Evolutionary conservation across 2,113 vertebrate species (phyloP), one percentile per base, ranked within the genome.

Genomic region (Bufo bufo): DNA sequence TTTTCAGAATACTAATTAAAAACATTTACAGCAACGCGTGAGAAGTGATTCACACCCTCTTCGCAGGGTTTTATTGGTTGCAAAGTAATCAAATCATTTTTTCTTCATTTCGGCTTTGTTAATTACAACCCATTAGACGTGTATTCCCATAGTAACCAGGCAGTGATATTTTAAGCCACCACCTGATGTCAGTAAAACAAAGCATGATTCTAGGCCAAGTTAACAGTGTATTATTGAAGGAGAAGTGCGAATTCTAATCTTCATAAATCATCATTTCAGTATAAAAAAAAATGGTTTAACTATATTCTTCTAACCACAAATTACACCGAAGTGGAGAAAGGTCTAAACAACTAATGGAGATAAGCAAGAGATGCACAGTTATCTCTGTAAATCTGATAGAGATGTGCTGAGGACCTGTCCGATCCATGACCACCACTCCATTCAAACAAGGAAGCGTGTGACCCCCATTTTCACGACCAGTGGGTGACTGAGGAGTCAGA

Each of bases 91-190:
- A 49, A 49, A 50, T 19, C 10, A 20, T 49, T 63, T 43, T 81
- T n/a, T 13, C 80, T 49, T 50, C 59, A 12, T 65, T 82, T 45
- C 47, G 58, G 33, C 17, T 82, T 19, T 3, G 59, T 43, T 82
- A 82, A 82, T 65, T 47, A 65, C 19, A 43, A 17, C 43, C 65
- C 43, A 65, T 65, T 82, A 82, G 33, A 63, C 59, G 10, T n/a
- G 43, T 20, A 82, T 82, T 65, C 45, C 80, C 80, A 82, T 82
- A 82, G 58, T 49, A 63, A 82, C 49, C 59, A 13, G 1, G 43
- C 58, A 13, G 33, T 0, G 59, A 63, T 82, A 82, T 63, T 65
- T 82, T 47, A 63, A 82, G 59, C 20, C 56, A 20, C 58, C 59
- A 82, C 80, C 80, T 82, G 59, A 65, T 65, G 59, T 61, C 59